Base-by-base conservation (phyloP, 2,113 vertebrate species). In the Loxodonta africana region DNA sequence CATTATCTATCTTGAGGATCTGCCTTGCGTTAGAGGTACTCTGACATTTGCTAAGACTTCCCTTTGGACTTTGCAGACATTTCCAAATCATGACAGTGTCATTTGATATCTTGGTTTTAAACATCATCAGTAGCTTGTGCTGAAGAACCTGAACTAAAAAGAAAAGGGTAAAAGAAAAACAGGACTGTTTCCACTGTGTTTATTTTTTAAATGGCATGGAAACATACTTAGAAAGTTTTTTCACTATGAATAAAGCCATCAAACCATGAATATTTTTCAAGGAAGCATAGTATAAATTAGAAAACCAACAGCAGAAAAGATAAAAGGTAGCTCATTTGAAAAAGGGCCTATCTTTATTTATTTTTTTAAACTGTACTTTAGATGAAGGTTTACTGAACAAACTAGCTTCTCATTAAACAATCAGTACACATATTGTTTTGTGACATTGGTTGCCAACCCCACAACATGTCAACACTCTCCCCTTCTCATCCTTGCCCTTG, bases 31-130 rank as follows among this genome's bases (percentile, higher is more conserved):
- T 94, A 81, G 94, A 98, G 97, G 62, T 94, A 83, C 80, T 88
- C 94, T 98, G 98, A 98, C 98, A 98, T 98, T 99, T 98, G 83
- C 97, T 98, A 84, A 98, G 94, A 96, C 95, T 97, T 97, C 94
- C 96, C 83, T 12, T 93, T 97, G 96, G 97, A 97, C 94, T 92
- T 92, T 44, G 12, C 88, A 98, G 97, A 88, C 92, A 78, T 98
- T 98, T 97, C 85, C 78, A 96, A 88, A 95, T 95, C 90, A 83
- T 96, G 77, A 87, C 85, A 88, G 28, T 93, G 82, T 96, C 89
- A 98, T 97, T 83, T 17, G 48, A 97, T 98, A 97, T 63, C 94
- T 95, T 95, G 67, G 53, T 87, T 96, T 96, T 92, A 90, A 98
- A 95, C 90, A 92, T 88, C 69, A 88, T 65, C 67, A 85, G 80